A percentile compares a stretch with the other conserved stretches of the same genome.
Evolutionary conservation across 2,113 vertebrate species (phyloP).

Genomic region (Pachyramphus minor): DNA sequence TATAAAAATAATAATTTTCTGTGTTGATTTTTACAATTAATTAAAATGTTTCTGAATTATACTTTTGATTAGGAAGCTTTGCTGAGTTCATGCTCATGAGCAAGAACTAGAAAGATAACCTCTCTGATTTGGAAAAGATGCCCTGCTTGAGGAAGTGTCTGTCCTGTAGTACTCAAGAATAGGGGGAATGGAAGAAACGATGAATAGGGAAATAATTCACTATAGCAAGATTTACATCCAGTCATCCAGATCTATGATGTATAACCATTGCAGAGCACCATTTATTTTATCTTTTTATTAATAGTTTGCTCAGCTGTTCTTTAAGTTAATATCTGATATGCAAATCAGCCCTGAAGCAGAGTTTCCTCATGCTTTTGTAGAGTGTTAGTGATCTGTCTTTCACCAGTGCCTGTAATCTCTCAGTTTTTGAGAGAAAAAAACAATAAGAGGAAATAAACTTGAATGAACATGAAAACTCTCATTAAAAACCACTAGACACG

Average conservation of each 20-base stretch:
- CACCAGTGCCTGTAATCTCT: not conserved
- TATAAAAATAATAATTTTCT: not conserved
- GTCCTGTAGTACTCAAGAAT: not conserved
- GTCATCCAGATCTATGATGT: not conserved
- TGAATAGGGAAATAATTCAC: not conserved
- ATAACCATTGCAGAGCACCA: rapidly evolving
- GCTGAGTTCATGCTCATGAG: rapidly evolving
- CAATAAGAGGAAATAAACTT: not conserved
- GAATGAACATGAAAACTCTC: not conserved
- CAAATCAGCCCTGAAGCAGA: not conserved
- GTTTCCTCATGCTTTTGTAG: not conserved
- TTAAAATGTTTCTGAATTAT: not conserved
- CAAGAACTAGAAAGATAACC: not conserved
- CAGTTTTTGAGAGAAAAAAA: not conserved
- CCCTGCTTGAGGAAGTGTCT: not conserved
- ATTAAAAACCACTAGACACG: not conserved
- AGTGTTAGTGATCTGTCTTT: not conserved
- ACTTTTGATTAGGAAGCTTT: not conserved
- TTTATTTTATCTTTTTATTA: not conserved
- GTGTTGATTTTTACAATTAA: not conserved
- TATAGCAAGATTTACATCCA: not conserved
- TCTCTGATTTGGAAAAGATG: not conserved
- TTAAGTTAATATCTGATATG: not conserved
- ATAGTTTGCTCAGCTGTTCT: not conserved
- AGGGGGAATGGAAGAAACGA: not conserved